Evolutionary conservation across 2,797 vertebrate genomes (phyloP).

Genomic region (Myiothlypis chrysogaster): DNA sequence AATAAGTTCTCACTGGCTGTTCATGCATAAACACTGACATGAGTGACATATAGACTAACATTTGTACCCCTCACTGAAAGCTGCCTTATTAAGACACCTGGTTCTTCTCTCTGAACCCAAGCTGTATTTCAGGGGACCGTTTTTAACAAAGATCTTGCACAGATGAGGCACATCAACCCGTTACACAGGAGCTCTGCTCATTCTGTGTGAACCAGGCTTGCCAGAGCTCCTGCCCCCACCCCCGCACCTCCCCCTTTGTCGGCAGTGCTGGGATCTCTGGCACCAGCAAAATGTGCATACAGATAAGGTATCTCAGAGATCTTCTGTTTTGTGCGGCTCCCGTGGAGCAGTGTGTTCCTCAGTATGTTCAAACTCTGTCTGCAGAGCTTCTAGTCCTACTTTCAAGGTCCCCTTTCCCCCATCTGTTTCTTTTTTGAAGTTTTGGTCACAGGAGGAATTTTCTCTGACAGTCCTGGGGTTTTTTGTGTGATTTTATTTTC

Average conservation of each 20-base stretch:
- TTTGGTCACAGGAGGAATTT: not conserved
- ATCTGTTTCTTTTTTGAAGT: not conserved
- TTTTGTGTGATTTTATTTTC: not conserved
- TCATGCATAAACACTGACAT: not conserved
- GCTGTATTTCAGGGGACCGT: not conserved
- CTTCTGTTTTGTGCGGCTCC: not conserved
- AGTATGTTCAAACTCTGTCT: not conserved
- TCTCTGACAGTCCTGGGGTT: not conserved
- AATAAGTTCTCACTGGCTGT: not conserved
- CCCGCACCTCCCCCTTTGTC: rapidly evolving
- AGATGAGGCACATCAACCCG: not conserved
- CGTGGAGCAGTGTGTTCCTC: not conserved
- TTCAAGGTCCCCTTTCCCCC: not conserved
- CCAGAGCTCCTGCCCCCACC: not conserved
- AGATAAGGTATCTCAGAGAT: not conserved
- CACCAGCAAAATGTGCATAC: not conserved
- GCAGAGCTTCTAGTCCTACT: not conserved
- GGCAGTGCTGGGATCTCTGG: not conserved
- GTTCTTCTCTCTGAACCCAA: not conserved
- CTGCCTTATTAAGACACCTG: not conserved
- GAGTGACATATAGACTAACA: not conserved
- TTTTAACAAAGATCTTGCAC: not conserved
- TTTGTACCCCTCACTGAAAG: not conserved
- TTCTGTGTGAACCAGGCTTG: not conserved
- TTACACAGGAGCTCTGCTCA: not conserved